A percentile compares a stretch with the other conserved stretches of the same genome.
phyloP scores from a whole-genome alignment of 1,140 invertebrate genomes.

The Coelopa frigida region DNA sequence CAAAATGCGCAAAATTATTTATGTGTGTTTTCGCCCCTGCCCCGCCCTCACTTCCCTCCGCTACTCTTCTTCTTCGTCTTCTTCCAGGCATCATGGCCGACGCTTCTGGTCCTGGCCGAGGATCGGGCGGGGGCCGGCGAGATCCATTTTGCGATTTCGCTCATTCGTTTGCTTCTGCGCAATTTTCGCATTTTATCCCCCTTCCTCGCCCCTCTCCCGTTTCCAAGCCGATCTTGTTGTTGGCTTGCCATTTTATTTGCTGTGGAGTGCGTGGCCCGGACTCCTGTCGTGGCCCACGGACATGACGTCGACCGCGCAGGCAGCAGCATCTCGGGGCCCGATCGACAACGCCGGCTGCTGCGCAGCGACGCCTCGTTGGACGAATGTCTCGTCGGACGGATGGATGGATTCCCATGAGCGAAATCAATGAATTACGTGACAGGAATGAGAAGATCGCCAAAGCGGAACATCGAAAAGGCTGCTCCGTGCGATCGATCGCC shows the following conservation, averaged over 20 bases:
- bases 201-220: not conserved
- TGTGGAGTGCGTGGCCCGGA: not conserved
- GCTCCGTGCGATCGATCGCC: no score
- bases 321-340: slow-evolving; percentile 1
- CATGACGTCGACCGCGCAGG: not conserved
- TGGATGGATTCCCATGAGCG: slow-evolving; percentile 39
- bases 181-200: not conserved
- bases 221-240: not conserved
- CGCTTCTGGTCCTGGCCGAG: not conserved
- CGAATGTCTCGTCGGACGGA: not conserved
- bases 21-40: not conserved
- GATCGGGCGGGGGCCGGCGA: not conserved
- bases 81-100: not conserved
- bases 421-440: slow-evolving; percentile 45
- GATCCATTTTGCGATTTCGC: not conserved
- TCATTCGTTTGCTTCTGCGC: not conserved
- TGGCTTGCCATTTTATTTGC: not conserved
- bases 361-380: not conserved
- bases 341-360: not conserved
- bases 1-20: not conserved
- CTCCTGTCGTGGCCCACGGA: not conserved
- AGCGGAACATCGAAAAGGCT: no score
- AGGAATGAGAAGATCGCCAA: no score
- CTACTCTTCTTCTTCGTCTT: not conserved
- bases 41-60: not conserved